Conservation (phyloP, 2,797 vertebrate genomes). For the Peromyscus eremicus region DNA sequence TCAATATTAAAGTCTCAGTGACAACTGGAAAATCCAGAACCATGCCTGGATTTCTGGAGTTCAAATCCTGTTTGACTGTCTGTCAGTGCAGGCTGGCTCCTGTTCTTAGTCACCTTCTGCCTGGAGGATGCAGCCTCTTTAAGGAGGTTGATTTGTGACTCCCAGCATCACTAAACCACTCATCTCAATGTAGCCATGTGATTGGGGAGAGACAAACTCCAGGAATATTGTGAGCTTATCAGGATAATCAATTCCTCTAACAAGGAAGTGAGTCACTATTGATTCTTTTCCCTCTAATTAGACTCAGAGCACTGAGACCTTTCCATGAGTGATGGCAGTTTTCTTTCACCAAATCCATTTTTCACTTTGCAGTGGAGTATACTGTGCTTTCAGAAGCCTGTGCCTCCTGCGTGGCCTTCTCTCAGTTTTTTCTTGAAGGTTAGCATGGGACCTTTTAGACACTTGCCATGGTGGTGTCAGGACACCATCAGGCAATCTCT, state of each 20-base stretch:
- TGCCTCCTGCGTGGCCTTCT: not conserved
- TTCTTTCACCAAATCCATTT: constrained; percentile 66
- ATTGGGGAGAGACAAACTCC: constrained; percentile 71
- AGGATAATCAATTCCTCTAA: constrained; percentile 80
- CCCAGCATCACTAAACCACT: constrained; percentile 17
- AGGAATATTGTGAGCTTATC: constrained; percentile 75
- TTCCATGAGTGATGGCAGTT: constrained; percentile 66
- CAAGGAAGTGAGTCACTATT: constrained; percentile 77
- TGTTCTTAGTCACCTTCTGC: not conserved
- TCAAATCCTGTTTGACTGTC: not conserved
- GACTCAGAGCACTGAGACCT: constrained; percentile 18
- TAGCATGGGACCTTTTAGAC: not conserved
- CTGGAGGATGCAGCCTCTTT: not conserved
- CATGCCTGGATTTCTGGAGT: not conserved
- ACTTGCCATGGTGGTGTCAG: not conserved
- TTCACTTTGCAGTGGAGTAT: constrained; percentile 34
- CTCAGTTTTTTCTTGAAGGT: not conserved
- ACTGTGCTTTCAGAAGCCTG: not conserved
- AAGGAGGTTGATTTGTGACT: constrained; percentile 10
- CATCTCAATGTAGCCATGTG: constrained; percentile 62
- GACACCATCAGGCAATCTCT: not conserved
- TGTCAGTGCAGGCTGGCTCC: not conserved
- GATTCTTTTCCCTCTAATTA: constrained; percentile 73
- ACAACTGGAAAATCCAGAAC: not conserved
- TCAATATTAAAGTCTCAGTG: not conserved